A percentile compares a stretch with the other conserved stretches of the same genome.
phyloP scores from a whole-genome alignment of 2,888 invertebrate genomes.

The Conchocele bisecta region DNA sequence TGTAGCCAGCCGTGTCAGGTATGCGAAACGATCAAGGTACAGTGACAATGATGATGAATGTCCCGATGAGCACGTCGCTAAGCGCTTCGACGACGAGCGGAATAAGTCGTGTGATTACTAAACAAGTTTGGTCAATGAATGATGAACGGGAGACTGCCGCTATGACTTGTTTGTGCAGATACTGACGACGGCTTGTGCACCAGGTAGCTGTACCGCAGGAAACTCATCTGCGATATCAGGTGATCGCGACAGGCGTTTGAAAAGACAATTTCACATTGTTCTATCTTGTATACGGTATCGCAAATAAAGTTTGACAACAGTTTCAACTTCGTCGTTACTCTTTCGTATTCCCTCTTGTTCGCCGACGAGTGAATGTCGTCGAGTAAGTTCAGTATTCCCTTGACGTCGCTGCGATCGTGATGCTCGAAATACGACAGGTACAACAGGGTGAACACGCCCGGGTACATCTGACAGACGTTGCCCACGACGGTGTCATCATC shows the following conservation, averaged over 20 bases:
- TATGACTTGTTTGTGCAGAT: too few species aligned
- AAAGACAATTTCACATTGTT: neutral
- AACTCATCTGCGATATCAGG: neutral
- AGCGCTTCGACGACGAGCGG: too few species aligned
- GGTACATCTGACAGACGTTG: conserved; percentile 10
- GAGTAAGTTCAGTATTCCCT: conserved; percentile 13
- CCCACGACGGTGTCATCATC: neutral
- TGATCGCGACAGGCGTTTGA: neutral
- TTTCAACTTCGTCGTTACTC: conserved; percentile 3
- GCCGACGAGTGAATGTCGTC: neutral
- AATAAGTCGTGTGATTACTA: too few species aligned
- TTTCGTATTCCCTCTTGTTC: too few species aligned
- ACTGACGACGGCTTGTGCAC: neutral
- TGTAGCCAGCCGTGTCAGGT: too few species aligned
- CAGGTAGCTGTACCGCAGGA: conserved; percentile 4
- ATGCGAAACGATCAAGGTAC: too few species aligned
- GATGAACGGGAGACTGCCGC: too few species aligned
- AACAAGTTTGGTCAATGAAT: too few species aligned
- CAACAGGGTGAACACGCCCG: conserved; percentile 1
- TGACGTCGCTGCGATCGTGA: neutral
- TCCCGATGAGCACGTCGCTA: too few species aligned
- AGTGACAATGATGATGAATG: too few species aligned
- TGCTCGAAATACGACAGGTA: conserved; percentile 10
- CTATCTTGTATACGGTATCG: neutral
- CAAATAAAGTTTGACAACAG: conserved; percentile 10